These are phyloP conservation scores for Drosophila serrata DNA, from an alignment of 1,140 invertebrate species.

Conservation along the genomic window DNA sequence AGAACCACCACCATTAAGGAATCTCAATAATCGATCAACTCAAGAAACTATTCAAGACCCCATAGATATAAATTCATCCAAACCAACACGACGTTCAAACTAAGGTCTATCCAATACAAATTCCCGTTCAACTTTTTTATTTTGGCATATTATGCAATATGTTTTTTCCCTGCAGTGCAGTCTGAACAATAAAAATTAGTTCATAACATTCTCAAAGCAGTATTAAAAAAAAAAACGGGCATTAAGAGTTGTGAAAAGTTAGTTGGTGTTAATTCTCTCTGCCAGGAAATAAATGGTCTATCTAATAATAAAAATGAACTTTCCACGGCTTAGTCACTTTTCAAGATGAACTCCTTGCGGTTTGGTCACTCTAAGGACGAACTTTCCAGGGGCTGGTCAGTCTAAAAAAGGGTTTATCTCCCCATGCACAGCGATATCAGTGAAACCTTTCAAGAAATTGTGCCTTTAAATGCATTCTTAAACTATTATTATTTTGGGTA, in stretches of 20 bases:
- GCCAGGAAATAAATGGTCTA: neutral
- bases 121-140: neutral
- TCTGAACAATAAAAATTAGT: conserved; percentile 1
- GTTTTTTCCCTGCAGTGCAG: neutral
- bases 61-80: neutral
- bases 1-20: neutral
- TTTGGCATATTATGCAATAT: neutral
- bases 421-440: conserved; percentile 2
- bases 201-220: neutral
- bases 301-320: neutral
- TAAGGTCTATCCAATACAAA: conserved; percentile 1
- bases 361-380: neutral
- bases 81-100: neutral
- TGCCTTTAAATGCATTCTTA: neutral
- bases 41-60: neutral
- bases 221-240: neutral
- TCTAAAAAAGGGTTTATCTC: conserved; percentile 3
- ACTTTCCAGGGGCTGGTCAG: neutral
- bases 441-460: conserved; percentile 1
- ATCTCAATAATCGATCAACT: neutral
- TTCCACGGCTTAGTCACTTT: neutral
- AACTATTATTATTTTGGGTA: neutral
- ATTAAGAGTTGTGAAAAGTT: neutral
- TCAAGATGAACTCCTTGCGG: neutral
- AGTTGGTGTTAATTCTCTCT: neutral